Evolutionary conservation across 64 coral and sea anemone species (phyloP).

Genomic region (Dendronephthya gigantea): DNA sequence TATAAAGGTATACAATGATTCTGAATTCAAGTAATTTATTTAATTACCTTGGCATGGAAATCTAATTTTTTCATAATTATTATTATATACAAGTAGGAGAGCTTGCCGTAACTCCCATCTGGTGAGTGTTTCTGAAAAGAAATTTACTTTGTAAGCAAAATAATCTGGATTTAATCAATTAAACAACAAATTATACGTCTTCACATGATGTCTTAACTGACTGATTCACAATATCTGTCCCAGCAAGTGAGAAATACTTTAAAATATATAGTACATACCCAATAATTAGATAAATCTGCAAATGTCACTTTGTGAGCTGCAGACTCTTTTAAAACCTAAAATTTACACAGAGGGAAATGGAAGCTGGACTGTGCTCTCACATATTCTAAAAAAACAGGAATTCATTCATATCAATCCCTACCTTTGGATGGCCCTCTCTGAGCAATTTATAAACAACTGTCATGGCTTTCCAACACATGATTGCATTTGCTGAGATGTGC

Average conservation of each 20-base stretch:
- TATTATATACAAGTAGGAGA: conserved; percentile 59
- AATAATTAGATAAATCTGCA: conserved; percentile 53
- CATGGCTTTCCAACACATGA: conserved; percentile 98
- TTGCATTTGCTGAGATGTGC: conserved; percentile 69
- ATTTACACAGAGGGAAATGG: neutral
- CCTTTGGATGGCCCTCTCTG: conserved; percentile 83
- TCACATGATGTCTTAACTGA: too few relatives aligned
- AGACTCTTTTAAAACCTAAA: conserved; percentile 61
- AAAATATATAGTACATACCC: conserved; percentile 33
- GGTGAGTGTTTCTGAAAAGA: conserved; percentile 68
- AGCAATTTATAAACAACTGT: conserved; percentile 78
- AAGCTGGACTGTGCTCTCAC: neutral
- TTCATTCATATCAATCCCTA: conserved; percentile 18
- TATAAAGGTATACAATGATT: too few relatives aligned
- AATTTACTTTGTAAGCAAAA: too few relatives aligned
- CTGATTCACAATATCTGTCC: too few relatives aligned
- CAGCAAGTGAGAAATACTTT: too few relatives aligned
- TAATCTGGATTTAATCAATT: too few relatives aligned
- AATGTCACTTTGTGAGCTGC: conserved; percentile 39
- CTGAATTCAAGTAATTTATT: too few relatives aligned
- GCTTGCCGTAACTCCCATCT: conserved; percentile 75
- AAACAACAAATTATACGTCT: too few relatives aligned
- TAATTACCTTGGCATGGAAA: conserved; percentile 79
- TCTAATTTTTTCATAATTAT: conserved; percentile 73
- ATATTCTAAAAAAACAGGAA: too few relatives aligned